phyloP scores from a whole-genome alignment of 1,140 invertebrate genomes.

The Paraescarpia echinospica region DNA sequence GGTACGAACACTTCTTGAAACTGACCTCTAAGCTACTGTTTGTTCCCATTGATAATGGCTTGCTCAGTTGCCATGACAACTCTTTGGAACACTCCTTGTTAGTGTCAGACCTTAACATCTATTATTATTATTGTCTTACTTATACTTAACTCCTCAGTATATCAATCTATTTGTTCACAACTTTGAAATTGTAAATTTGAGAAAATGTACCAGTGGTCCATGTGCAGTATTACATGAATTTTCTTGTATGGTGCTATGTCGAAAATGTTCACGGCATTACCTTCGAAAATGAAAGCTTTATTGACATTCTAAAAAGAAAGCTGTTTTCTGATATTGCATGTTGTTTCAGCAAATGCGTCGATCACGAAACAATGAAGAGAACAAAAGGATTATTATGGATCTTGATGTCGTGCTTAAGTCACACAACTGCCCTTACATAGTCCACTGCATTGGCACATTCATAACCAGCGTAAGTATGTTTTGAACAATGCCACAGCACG shows the following conservation, averaged over 20 bases:
- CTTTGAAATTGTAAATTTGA: no score
- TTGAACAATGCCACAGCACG: neutral
- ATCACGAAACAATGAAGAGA: slow-evolving; percentile 94
- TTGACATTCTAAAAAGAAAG: neutral
- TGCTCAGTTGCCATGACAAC: no score
- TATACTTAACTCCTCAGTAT: no score
- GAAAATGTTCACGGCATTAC: neutral
- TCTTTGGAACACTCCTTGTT: no score
- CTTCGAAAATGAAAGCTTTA: no score
- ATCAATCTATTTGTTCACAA: no score
- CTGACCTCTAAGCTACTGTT: no score
- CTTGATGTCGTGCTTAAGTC: slow-evolving; percentile 95
- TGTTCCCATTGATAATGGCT: neutral
- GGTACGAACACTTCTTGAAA: no score
- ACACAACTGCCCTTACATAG: slow-evolving; percentile 95
- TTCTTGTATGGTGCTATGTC: neutral
- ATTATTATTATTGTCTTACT: no score
- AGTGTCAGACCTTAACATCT: no score
- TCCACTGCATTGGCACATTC: slow-evolving; percentile 94
- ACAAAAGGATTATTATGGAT: slow-evolving; percentile 98
- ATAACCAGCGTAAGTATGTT: slow-evolving; percentile 74
- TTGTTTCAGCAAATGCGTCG: slow-evolving; percentile 88
- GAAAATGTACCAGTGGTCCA: no score
- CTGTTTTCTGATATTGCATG: slow-evolving; percentile 17
- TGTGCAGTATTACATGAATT: neutral